Conservation (phyloP, 2,888 invertebrate species). For the Steromphala cineraria region DNA sequence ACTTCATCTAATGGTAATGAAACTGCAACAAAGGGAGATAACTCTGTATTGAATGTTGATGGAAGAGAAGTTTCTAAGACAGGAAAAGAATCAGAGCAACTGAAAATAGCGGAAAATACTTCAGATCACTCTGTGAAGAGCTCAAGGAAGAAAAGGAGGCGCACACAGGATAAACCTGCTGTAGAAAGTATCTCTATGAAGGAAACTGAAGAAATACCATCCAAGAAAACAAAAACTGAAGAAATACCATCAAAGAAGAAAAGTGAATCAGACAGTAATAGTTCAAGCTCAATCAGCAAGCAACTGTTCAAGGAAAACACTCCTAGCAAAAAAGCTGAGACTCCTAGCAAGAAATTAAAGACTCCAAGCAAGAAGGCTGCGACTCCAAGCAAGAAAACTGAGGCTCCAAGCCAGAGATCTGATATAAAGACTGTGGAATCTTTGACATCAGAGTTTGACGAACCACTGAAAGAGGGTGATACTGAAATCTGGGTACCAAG, state of each 20-base stretch:
- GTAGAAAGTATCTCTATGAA: too few relatives aligned
- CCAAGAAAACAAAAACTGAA: not conserved
- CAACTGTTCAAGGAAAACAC: not conserved
- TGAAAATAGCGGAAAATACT: too few relatives aligned
- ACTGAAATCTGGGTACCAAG: constrained; percentile 51
- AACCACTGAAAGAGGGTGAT: constrained; percentile 36
- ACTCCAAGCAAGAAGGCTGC: too few relatives aligned
- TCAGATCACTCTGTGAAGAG: not conserved
- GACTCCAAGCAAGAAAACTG: too few relatives aligned
- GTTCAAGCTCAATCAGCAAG: not conserved
- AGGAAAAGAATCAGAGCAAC: not conserved
- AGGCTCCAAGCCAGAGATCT: not conserved
- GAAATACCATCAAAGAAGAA: too few relatives aligned
- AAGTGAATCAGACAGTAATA: not conserved
- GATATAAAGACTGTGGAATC: not conserved
- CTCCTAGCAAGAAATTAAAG: not conserved
- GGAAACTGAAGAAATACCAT: not conserved
- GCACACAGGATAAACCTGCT: not conserved
- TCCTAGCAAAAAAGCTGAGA: not conserved
- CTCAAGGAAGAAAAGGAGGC: not conserved
- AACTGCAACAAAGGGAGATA: too few relatives aligned
- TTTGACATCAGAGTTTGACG: not conserved
- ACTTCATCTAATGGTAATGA: too few relatives aligned
- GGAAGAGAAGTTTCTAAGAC: not conserved
- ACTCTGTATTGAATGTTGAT: not conserved